These are phyloP conservation scores for Elysia crispata DNA, from an alignment of 2,888 invertebrate genomes.

Conservation along the genomic window DNA sequence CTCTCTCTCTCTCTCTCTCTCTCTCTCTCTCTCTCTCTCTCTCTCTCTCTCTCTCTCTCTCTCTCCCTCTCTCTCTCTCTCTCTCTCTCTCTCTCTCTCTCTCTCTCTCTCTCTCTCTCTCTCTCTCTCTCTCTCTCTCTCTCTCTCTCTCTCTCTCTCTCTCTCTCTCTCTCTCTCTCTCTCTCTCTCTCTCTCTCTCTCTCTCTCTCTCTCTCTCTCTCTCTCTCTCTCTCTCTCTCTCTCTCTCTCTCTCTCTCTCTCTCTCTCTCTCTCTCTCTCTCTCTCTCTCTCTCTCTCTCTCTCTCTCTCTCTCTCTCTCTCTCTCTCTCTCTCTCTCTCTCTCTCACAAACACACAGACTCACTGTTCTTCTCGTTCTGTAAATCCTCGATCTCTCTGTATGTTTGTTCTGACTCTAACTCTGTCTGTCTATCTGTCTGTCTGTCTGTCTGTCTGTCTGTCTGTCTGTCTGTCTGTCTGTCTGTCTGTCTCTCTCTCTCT, in stretches of 20 bases:
- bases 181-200: no score
- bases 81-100: no score
- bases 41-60: no score
- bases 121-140: no score
- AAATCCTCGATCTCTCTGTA: no score
- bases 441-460: neutral
- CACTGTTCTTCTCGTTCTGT: neutral
- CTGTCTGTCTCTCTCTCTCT: constrained; percentile 9
- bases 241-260: neutral
- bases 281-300: neutral
- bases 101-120: no score
- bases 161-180: no score
- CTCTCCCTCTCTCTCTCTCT: no score
- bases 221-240: constrained; percentile 27
- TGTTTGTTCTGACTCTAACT: neutral
- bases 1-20: no score
- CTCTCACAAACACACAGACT: neutral
- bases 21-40: no score
- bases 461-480: neutral
- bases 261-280: neutral
- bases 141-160: no score
- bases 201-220: no score
- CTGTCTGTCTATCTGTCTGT: constrained; percentile 11
- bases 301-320: constrained; percentile 29
- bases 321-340: neutral